Conservation (phyloP, 2,888 invertebrate species). For the Yponomeuta sedellus region DNA sequence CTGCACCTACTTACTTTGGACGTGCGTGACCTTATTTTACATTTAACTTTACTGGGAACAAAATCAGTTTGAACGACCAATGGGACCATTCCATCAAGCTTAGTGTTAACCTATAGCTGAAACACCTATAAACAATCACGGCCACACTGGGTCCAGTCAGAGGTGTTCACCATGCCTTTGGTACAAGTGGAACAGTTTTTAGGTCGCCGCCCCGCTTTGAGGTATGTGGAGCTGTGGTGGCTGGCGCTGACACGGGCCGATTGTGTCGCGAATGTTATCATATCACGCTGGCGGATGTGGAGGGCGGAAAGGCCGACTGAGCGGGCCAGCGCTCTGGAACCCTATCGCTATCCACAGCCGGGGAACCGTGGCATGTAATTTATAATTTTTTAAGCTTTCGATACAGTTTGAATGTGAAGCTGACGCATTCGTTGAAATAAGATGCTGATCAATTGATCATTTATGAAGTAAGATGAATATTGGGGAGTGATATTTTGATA, state of each 20-base stretch:
- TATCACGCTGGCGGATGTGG: constrained; percentile 56
- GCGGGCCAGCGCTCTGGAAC: constrained; percentile 17
- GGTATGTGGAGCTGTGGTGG: constrained; percentile 13
- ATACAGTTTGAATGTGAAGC: not conserved
- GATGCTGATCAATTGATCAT: too few relatives aligned
- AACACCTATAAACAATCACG: too few relatives aligned
- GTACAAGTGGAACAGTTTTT: not conserved
- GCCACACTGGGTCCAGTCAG: too few relatives aligned
- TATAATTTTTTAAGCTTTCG: not conserved
- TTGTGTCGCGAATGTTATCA: constrained; percentile 42
- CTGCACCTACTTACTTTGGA: not conserved
- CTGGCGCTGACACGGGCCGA: constrained; percentile 24
- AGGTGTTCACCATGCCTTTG: too few relatives aligned
- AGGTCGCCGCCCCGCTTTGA: not conserved
- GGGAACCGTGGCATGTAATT: not conserved
- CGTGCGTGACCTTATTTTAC: not conserved
- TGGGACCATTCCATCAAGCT: too few relatives aligned
- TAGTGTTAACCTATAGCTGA: too few relatives aligned
- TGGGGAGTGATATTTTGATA: too few relatives aligned
- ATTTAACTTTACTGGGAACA: not conserved
- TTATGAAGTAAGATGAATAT: too few relatives aligned
- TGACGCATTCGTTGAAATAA: too few relatives aligned
- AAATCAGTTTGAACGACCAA: too few relatives aligned
- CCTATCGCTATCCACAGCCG: not conserved
- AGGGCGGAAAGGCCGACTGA: constrained; percentile 50